Base-by-base conservation (phyloP, 2,797 vertebrate species). In the Microctenopoma steveboyesi region DNA sequence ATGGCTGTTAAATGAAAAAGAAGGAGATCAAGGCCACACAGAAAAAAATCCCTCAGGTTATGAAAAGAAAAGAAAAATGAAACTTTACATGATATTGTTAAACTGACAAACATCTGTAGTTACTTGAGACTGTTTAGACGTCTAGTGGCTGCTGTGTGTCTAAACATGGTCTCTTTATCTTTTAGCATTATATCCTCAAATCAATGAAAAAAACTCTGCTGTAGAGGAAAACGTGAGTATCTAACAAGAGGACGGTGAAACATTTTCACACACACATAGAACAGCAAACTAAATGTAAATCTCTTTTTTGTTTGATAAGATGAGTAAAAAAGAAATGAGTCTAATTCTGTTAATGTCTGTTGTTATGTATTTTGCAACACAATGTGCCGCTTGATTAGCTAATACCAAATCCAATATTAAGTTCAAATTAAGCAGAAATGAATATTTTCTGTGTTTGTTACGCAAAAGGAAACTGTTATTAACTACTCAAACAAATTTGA, bases 151-250 rank as follows among this genome's bases (percentile, higher is more conserved):
- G 35, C 7, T 76, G 39, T 40, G n/a, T 3, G 14, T 70, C 47
- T 85, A 27, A 78, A 54, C 40, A 27, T 54, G 51, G 52, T 56
- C 46, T 60, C 53, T 62, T 48, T 80, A 47, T 72, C 43, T 82
- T 85, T 79, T 64, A 91, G 90, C 51, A 4, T 51, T 83, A 33
- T 84, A 74, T 77, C 62, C 84, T 52, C 82, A 63, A 45, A 52
- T 84, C 25, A 82, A 74, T 9, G 74, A 64, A 74, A 85, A 43
- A 49, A 81, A 42, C 49, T 50, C 71, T 27, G 54, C 70, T 35
- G 56, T 39, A 6, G 81, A 83, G 43, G 84, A 91, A 60, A 88
- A 79, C 61, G 93, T 91, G 70, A 88, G 91, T 91, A 81, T 79
- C 68, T 64, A 14, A 63, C n/a, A 2, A 12, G 65, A 48, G 12